Base-by-base conservation (phyloP, 1,140 invertebrate genomes). In the Steinernema feltiae region DNA sequence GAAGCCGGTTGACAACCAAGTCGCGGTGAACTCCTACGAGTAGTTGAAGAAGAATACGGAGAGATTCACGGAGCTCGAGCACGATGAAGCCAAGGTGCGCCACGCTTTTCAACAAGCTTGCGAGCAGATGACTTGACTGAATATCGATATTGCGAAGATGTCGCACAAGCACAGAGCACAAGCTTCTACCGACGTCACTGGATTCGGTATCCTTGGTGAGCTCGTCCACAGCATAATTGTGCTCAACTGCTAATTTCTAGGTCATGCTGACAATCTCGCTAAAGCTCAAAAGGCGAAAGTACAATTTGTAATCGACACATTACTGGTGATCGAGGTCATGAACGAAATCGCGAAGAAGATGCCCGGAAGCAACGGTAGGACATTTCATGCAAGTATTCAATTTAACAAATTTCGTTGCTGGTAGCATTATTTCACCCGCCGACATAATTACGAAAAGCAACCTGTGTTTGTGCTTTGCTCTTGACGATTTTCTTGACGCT, bases 291-390 rank as follows among this genome's bases (percentile, higher is more conserved):
- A 97, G 87, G 95, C 94, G 87, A 94, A 95, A 89, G 95, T 98
- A 0, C 94, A 93, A 0, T 98, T 98, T 89, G 94, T 97, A 73
- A 97, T 98, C 83, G 94, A 98, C 86, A 97, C 97, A 88, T 88
- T 98, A 70, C 95, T 95, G 24, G 93, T 98, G 2, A 97, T 98
- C 79, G 93, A 94, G 0, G 97, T 97, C 87, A 97, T 97, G 94
- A 93, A 94, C 29, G 93, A 94, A 27, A 77, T 80, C 46, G 70
- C 63, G 2, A 76, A 75, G 70, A 53, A 46, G 70, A 80, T 77
- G 78, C 30, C 71, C 12, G 53, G 21, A 48, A 87, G 94, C 32
- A 97, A 96, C 80, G 95, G 96, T n/a, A n/a, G n/a, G n/a, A n/a
- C n/a, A n/a, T n/a, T n/a, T n/a, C n/a, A n/a, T n/a, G n/a, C n/a